Evolutionary conservation across 2,888 invertebrate species (phyloP).

Genomic region (Volucella inanis): DNA sequence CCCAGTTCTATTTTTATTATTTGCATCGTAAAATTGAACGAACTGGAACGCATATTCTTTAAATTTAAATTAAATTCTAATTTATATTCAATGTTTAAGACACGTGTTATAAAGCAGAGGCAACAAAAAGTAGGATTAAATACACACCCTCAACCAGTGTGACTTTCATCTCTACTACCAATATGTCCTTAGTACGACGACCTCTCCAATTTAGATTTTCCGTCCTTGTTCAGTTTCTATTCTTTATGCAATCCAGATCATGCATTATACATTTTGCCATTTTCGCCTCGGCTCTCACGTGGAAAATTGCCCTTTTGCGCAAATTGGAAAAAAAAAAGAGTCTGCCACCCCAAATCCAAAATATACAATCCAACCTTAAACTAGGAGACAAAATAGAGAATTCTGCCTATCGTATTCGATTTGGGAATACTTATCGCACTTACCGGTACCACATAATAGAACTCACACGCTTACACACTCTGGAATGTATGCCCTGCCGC

Average conservation of each 20-base stretch:
- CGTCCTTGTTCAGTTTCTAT: conserved; percentile 3
- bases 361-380: not conserved
- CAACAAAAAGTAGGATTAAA: conserved; percentile 3
- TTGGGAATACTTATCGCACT: conserved; percentile 69
- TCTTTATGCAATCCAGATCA: conserved; percentile 63
- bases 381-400: conserved; percentile 49
- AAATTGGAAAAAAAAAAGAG: conserved; percentile 62
- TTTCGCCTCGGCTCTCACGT: conserved; percentile 54
- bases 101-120: conserved; percentile 45
- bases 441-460: conserved; percentile 53
- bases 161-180: not conserved
- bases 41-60: conserved; percentile 52
- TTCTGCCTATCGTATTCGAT: conserved; percentile 59
- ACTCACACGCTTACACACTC: conserved; percentile 19
- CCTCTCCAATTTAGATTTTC: not conserved
- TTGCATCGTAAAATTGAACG: conserved; percentile 51
- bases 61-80: conserved; percentile 71
- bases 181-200: not conserved
- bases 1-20: conserved; percentile 17
- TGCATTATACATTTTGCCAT: conserved; percentile 72
- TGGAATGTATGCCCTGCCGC: not conserved
- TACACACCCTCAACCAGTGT: not conserved
- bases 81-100: conserved; percentile 70
- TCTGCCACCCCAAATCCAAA: not conserved
- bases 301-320: conserved; percentile 65